Percentiles rank a stretch among this genome's conserved stretches.
These are phyloP conservation scores for Periophthalmus modestus DNA, from an alignment of 2,113 vertebrate genomes.

Conservation along the genomic window DNA sequence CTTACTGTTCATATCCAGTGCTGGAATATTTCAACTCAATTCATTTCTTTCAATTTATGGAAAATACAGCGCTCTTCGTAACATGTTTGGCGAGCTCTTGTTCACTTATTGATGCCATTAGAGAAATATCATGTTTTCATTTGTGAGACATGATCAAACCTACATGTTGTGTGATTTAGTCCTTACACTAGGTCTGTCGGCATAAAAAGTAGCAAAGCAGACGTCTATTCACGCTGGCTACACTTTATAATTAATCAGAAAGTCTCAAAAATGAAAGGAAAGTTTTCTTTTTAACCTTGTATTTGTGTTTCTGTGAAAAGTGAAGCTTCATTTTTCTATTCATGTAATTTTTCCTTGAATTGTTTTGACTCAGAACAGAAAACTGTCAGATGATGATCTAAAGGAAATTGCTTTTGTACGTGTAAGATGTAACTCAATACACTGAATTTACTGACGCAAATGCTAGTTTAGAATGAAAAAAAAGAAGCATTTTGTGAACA, in stretches of 20 bases:
- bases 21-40: slow-evolving; percentile 1
- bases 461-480: background rate
- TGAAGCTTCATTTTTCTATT: background rate
- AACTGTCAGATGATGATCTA: background rate
- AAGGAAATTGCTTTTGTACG: too few species aligned
- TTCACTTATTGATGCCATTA: slow-evolving; percentile 4
- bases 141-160: background rate
- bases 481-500: background rate
- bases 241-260: background rate
- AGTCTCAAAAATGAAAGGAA: background rate
- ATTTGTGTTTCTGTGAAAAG: background rate
- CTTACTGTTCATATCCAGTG: slow-evolving; percentile 10
- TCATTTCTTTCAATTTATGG: slow-evolving; percentile 6
- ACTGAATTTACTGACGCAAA: background rate
- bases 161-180: background rate
- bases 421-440: too few species aligned
- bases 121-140: slow-evolving; percentile 6
- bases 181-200: background rate
- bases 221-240: background rate
- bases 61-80: background rate
- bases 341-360: background rate
- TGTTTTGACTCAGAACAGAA: background rate
- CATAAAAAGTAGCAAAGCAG: background rate
- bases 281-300: background rate
- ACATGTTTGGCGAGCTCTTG: slow-evolving; percentile 8